Conservation (phyloP, 2,888 invertebrate genomes). For the Dorcus parallelipipedus region DNA sequence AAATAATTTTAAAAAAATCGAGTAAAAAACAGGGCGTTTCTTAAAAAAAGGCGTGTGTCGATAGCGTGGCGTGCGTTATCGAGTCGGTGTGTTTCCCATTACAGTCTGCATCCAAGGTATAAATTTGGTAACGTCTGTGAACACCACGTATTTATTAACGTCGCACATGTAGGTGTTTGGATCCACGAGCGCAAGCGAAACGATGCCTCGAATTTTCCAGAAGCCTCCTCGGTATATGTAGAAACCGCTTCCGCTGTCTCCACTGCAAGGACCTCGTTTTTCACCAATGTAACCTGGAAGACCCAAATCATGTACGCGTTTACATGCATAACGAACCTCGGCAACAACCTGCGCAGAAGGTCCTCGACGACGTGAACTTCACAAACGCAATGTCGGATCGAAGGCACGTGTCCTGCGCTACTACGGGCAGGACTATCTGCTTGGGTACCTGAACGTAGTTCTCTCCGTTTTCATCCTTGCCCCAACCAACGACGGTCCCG, state of each 20-base stretch:
- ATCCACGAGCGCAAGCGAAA: constrained; percentile 49
- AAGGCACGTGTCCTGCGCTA: constrained; percentile 55
- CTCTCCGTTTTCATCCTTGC: constrained; percentile 49
- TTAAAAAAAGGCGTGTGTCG: no score
- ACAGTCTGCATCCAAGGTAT: constrained; percentile 46
- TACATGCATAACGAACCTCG: no score
- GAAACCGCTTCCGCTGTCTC: constrained; percentile 26
- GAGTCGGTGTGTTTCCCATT: no score
- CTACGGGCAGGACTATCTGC: constrained; percentile 53
- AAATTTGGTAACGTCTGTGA: constrained; percentile 62
- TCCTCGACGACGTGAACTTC: constrained; percentile 45
- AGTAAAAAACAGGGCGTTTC: no score
- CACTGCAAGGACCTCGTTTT: constrained; percentile 24
- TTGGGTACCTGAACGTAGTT: constrained; percentile 51
- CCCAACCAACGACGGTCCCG: constrained; percentile 60
- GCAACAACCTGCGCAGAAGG: constrained; percentile 46
- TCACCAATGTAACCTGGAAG: constrained; percentile 48
- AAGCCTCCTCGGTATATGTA: constrained; percentile 12
- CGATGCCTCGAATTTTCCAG: constrained; percentile 32
- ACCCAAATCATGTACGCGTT: no score
- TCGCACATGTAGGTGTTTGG: constrained; percentile 53
- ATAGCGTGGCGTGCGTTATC: no score
- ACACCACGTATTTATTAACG: constrained; percentile 60
- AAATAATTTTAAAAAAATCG: no score
- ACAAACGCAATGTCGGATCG: constrained; percentile 47